These are phyloP conservation scores for Scelioninae gen. 2 DNA, from an alignment of 2,888 invertebrate species.

Conservation along the genomic window DNA sequence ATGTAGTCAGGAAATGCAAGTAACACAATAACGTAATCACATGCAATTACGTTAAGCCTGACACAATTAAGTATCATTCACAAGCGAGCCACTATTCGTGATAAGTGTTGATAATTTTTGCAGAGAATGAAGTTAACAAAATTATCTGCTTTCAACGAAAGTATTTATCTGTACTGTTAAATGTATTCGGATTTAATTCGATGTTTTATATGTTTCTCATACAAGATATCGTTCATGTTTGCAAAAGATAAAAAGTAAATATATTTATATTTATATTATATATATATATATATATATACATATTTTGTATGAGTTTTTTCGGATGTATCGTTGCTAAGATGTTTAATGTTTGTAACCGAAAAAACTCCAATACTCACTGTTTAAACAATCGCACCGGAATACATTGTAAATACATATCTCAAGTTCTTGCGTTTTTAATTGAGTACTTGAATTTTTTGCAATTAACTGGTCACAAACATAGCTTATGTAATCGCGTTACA, in stretches of 20 bases:
- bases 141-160: slow-evolving; percentile 28
- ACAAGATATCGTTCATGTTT: slow-evolving; percentile 18
- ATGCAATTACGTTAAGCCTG: slow-evolving; percentile 28
- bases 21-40: slow-evolving; percentile 24
- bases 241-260: slow-evolving; percentile 15
- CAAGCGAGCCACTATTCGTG: slow-evolving; percentile 27
- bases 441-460: slow-evolving; percentile 49
- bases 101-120: slow-evolving; percentile 41
- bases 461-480: slow-evolving; percentile 50
- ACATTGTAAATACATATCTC: slow-evolving; percentile 51
- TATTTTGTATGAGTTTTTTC: slow-evolving; percentile 48
- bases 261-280: slow-evolving; percentile 46
- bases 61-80: slow-evolving; percentile 19
- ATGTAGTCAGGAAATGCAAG: slow-evolving; percentile 19
- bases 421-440: slow-evolving; percentile 46
- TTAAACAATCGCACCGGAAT: slow-evolving; percentile 43
- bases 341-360: slow-evolving; percentile 8
- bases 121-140: slow-evolving; percentile 17
- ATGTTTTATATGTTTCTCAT: slow-evolving; percentile 33
- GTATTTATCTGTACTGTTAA: slow-evolving; percentile 28
- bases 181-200: slow-evolving; percentile 27
- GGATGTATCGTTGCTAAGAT: slow-evolving; percentile 1
- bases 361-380: slow-evolving; percentile 50
- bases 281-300: slow-evolving; percentile 15
- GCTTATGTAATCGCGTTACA: slow-evolving; percentile 35